A percentile compares a stretch with the other conserved stretches of the same genome.
phyloP scores from a whole-genome alignment of 2,113 vertebrate species.

The Takifugu bimaculatus region DNA sequence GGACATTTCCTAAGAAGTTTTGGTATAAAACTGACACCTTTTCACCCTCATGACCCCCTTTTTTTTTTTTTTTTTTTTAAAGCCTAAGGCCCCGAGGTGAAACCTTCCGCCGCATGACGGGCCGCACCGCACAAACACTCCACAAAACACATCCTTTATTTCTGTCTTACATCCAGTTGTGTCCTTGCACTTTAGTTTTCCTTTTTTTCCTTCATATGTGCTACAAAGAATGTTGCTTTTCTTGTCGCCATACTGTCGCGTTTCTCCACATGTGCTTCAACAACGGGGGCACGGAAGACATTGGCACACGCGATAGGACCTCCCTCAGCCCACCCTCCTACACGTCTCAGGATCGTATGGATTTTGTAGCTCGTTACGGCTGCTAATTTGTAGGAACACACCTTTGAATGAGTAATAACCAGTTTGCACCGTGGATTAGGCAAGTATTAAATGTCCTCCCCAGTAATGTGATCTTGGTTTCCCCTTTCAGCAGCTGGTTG shows the following conservation, averaged over 20 bases:
- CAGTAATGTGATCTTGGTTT: slow-evolving; percentile 21
- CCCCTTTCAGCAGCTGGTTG: not conserved
- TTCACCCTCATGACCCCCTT: slow-evolving; percentile 1
- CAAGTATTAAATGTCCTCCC: slow-evolving; percentile 41
- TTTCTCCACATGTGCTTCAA: slow-evolving; percentile 23
- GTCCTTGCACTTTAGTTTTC: slow-evolving; percentile 70
- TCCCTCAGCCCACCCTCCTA: too few species aligned
- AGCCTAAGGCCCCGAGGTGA: slow-evolving; percentile 59
- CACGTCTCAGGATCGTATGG: slow-evolving; percentile 48
- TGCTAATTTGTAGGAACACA: slow-evolving; percentile 13
- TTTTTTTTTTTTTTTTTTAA: slow-evolving; percentile 7
- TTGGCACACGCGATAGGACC: slow-evolving; percentile 1
- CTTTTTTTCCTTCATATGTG: slow-evolving; percentile 19
- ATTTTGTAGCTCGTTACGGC: slow-evolving; percentile 27
- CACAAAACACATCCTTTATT: slow-evolving; percentile 38
- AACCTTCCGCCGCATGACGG: slow-evolving; percentile 58
- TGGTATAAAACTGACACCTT: slow-evolving; percentile 29
- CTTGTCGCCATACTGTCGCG: slow-evolving; percentile 29
- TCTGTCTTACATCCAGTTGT: slow-evolving; percentile 25
- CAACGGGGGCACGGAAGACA: slow-evolving; percentile 28
- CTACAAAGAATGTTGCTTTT: slow-evolving; percentile 40
- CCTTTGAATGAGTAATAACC: slow-evolving; percentile 40
- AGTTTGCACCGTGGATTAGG: slow-evolving; percentile 45
- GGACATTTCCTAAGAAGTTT: slow-evolving; percentile 45
- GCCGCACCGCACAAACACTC: slow-evolving; percentile 32